Evolutionary conservation across 2,113 vertebrate genomes (phyloP).

Genomic region (Ginglymostoma cirratum): DNA sequence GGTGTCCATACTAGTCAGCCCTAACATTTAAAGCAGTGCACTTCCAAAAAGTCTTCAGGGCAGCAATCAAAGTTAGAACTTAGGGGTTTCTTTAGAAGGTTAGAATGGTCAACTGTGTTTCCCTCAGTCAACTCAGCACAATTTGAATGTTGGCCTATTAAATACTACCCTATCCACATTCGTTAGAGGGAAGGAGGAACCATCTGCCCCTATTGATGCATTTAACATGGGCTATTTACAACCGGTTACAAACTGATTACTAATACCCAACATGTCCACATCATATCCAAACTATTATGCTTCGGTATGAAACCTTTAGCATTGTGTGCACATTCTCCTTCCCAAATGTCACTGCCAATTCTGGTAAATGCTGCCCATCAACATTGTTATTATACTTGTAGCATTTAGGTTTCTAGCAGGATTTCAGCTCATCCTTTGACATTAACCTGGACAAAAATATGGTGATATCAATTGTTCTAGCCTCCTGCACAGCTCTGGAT

Average conservation of each 20-base stretch:
- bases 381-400: neutral
- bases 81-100: neutral
- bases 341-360: neutral
- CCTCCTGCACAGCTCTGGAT: neutral
- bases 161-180: neutral
- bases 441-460: neutral
- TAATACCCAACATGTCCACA: neutral
- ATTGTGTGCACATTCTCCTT: neutral
- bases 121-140: neutral
- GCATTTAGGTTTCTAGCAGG: neutral
- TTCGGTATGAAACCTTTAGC: neutral
- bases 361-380: neutral
- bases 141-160: neutral
- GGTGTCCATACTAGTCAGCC: neutral
- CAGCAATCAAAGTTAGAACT: neutral
- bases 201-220: neutral
- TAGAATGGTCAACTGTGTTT: neutral
- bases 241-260: neutral
- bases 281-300: neutral
- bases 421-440: neutral
- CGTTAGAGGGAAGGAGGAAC: neutral
- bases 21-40: neutral
- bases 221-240: neutral
- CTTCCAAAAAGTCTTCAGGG: neutral
- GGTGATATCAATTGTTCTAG: neutral